Conservation (phyloP, 1,140 invertebrate species). For the Macrosteles quadrilineatus region DNA sequence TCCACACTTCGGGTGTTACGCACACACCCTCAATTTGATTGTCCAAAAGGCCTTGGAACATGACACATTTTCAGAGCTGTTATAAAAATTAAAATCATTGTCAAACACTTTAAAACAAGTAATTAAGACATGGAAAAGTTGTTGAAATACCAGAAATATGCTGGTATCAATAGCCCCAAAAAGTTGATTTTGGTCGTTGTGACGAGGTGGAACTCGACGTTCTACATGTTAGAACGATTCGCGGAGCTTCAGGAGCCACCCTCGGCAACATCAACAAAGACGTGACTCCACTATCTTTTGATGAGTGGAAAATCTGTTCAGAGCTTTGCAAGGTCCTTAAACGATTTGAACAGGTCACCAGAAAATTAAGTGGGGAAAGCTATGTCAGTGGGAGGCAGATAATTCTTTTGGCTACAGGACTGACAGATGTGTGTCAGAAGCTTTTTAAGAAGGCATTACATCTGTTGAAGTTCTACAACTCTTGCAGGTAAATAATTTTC, state of each 20-base stretch:
- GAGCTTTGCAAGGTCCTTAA: constrained; percentile 44
- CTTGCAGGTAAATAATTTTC: too few species aligned
- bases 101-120: constrained; percentile 10
- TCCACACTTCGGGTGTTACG: constrained; percentile 39
- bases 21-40: constrained; percentile 37
- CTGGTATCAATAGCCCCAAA: constrained; percentile 25
- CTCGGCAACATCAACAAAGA: constrained; percentile 44
- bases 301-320: constrained; percentile 44
- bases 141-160: constrained; percentile 7
- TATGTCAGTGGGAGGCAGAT: too few species aligned
- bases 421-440: constrained; percentile 38
- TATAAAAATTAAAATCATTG: constrained; percentile 13
- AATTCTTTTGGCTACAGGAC: constrained; percentile 22
- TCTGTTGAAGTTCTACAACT: too few species aligned
- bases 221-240: constrained; percentile 49
- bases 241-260: constrained; percentile 41
- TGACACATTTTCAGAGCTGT: not conserved
- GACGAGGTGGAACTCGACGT: constrained; percentile 48
- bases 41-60: constrained; percentile 27
- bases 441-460: too few species aligned
- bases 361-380: constrained; percentile 49
- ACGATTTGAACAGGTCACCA: constrained; percentile 48
- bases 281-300: constrained; percentile 46
- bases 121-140: constrained; percentile 1
- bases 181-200: constrained; percentile 45